Base-by-base conservation (phyloP, 2,113 vertebrate species). In the Tapirus terrestris region DNA sequence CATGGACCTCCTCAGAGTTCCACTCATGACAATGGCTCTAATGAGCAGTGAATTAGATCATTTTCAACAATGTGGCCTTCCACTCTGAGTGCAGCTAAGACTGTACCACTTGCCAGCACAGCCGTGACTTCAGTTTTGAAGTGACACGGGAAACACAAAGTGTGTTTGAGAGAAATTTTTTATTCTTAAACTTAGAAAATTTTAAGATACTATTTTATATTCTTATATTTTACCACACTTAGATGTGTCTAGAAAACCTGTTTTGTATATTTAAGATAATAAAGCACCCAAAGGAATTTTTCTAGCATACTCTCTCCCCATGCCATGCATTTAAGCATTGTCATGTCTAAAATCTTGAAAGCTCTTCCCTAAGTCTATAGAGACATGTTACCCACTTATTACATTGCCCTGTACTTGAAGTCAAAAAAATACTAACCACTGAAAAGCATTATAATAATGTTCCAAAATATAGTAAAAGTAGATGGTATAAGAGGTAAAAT, bases 321-420 rank as follows among this genome's bases (percentile, higher is more conserved):
- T 14, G 8, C 9, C 39, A 56, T 39, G 18, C 23, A 43, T 14
- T 48, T 88, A 23, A 83, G 2, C 27, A 36, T 17, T 51, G 25
- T 63, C 39, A 10, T 77, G 18, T 72, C 43, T 51, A 56, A 63
- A 82, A 25, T 60, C 76, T 43, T 68, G 16, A 80, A 58, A 53
- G 8, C 13, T 17, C 45, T 53, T 86, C 31, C 29, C 14, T 73
- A 58, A 70, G n/a, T n/a, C 33, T 20, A 33, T 16, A 39, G 58
- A 83, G 51, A 79, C 8, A 31, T 12, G 0, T n/a, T 17, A 21
- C 27, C 2, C 8, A 51, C 2, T 25, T 3, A 9, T n/a, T 5
- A 13, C 13, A 12, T 39, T 91, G n/a, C 36, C 27, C 13, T 63
- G 7, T 31, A 33, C 18, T 80, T 87, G 61, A 87, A 86, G 39